Conservation (phyloP, 2,113 vertebrate genomes). For the Callipepla californica region DNA sequence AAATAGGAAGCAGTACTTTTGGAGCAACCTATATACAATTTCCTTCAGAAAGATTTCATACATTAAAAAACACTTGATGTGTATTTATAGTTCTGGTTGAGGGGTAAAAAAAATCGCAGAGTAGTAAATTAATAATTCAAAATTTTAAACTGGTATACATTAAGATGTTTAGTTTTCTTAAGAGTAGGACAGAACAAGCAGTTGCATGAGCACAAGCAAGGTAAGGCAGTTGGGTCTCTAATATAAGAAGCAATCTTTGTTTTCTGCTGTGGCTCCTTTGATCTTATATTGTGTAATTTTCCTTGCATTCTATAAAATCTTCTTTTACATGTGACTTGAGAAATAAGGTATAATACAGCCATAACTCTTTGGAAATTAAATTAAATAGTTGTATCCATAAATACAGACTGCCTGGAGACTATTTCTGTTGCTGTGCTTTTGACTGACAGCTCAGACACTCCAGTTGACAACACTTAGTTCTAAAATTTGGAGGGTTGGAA, state of each 20-base stretch:
- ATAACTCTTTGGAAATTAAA: not conserved
- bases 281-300: not conserved
- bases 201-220: not conserved
- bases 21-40: not conserved
- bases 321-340: not conserved
- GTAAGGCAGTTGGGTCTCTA: not conserved
- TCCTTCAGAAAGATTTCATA: not conserved
- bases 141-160: not conserved
- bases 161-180: not conserved
- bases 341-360: slow-evolving; percentile 38
- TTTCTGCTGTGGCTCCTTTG: slow-evolving; percentile 12
- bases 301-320: slow-evolving; percentile 11
- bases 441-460: slow-evolving; percentile 64
- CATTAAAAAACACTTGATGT: not conserved
- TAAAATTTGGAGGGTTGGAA: not conserved
- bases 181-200: not conserved
- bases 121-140: not conserved
- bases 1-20: too few relatives aligned
- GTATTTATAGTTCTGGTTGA: not conserved
- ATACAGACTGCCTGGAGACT: slow-evolving; percentile 43
- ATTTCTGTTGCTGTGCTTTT: slow-evolving; percentile 9
- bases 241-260: not conserved
- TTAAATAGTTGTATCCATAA: not conserved
- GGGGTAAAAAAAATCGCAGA: not conserved
- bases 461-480: slow-evolving; percentile 35